Percentiles rank a stretch among this genome's conserved stretches.
These are phyloP conservation scores for Branchipolynoe longqiensis DNA, from an alignment of 2,888 invertebrate species.

Conservation along the genomic window DNA sequence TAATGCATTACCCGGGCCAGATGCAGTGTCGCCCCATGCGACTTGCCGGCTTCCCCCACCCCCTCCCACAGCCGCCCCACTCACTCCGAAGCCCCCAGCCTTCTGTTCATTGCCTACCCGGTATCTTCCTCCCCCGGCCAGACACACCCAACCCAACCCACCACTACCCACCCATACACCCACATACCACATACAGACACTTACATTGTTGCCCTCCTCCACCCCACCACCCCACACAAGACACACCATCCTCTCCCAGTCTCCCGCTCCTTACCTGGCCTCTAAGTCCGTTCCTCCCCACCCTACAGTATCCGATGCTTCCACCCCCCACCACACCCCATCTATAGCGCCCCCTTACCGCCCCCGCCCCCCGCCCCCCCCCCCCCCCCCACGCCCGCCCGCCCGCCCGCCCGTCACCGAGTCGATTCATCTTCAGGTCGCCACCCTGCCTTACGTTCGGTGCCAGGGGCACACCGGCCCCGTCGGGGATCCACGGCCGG, in stretches of 20 bases:
- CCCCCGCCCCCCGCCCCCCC: not conserved
- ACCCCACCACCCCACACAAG: too few species aligned
- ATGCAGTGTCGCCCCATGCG: too few species aligned
- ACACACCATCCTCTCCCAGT: too few species aligned
- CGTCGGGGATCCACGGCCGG: too few species aligned
- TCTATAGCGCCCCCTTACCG: not conserved
- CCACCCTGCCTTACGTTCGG: not conserved
- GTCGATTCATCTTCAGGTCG: too few species aligned
- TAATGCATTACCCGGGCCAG: slow-evolving; percentile 38
- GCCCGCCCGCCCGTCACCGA: not conserved
- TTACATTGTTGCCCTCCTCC: too few species aligned
- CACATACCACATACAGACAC: too few species aligned
- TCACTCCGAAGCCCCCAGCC: not conserved
- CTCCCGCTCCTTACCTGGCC: not conserved
- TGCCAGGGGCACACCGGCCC: not conserved
- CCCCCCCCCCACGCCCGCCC: not conserved
- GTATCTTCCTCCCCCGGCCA: too few species aligned
- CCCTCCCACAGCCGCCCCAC: not conserved
- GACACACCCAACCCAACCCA: too few species aligned
- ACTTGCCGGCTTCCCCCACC: slow-evolving; percentile 18
- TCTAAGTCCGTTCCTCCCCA: not conserved
- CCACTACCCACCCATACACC: too few species aligned
- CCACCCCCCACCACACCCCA: not conserved
- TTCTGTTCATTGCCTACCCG: not conserved
- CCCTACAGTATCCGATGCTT: not conserved